Evolutionary conservation across 2,113 vertebrate species (phyloP).

Genomic region (Amphilophus citrinellus): DNA sequence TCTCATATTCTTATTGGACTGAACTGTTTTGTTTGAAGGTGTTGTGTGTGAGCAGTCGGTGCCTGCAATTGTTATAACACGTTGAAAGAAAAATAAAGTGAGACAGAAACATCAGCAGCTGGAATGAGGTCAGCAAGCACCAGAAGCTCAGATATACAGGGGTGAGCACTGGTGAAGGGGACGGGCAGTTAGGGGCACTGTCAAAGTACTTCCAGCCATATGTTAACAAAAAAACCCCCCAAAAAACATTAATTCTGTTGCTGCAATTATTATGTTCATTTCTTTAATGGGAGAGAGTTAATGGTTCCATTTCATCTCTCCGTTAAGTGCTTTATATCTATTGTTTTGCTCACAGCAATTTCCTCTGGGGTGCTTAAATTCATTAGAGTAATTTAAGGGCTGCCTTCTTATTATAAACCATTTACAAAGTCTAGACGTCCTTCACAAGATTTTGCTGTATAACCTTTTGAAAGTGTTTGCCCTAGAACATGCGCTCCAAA

Average conservation of each 20-base stretch:
- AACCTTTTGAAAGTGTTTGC: not conserved
- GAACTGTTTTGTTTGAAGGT: slow-evolving; percentile 11
- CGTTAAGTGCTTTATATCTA: not conserved
- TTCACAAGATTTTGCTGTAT: not conserved
- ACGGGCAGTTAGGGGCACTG: not conserved
- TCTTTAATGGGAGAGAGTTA: not conserved
- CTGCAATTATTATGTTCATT: not conserved
- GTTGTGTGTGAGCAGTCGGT: slow-evolving; percentile 51
- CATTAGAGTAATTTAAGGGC: not conserved
- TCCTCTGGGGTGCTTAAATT: not conserved
- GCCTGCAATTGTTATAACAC: not conserved
- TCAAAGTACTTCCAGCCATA: not conserved
- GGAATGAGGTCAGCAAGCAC: not conserved
- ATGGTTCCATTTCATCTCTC: not conserved
- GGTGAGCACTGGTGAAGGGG: not conserved
- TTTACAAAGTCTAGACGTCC: not conserved
- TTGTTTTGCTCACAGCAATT: not conserved
- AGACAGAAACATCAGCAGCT: not conserved
- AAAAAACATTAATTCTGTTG: not conserved
- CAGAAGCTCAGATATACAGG: not conserved
- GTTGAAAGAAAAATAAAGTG: not conserved
- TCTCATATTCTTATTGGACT: not conserved
- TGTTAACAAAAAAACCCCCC: not conserved
- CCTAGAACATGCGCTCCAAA: not conserved
- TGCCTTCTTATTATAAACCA: not conserved